Evolutionary conservation across 2,888 invertebrate genomes (phyloP).

Genomic region (Philhelius pedissequus): DNA sequence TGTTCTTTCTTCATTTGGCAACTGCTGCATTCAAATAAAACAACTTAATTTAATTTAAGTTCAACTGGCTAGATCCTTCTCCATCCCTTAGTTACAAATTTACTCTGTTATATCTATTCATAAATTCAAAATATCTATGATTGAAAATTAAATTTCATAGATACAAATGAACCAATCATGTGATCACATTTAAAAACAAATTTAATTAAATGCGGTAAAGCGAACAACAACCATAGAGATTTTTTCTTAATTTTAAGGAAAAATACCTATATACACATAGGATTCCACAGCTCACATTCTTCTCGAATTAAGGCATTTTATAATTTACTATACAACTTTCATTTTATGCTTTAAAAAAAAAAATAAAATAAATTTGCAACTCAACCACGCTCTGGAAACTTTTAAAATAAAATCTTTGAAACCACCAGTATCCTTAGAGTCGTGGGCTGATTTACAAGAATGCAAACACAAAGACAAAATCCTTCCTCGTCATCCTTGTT

Average conservation of each 20-base stretch:
- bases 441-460: conserved; percentile 19
- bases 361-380: conserved; percentile 7
- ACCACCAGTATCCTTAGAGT: conserved; percentile 31
- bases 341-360: conserved; percentile 3
- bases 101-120: no score
- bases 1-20: no score
- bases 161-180: no score
- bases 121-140: no score
- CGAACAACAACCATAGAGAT: background rate
- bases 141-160: no score
- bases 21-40: no score
- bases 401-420: conserved; percentile 1
- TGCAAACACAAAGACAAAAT: background rate
- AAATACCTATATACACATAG: no score
- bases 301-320: background rate
- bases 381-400: conserved; percentile 23
- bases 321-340: conserved; percentile 36
- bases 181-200: background rate
- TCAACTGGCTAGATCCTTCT: no score
- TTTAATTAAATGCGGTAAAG: background rate
- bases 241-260: background rate
- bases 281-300: background rate
- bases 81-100: no score
- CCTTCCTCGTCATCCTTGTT: background rate
- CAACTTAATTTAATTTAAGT: no score